phyloP scores from a whole-genome alignment of 1,140 invertebrate species.

The Aphidius ervi region DNA sequence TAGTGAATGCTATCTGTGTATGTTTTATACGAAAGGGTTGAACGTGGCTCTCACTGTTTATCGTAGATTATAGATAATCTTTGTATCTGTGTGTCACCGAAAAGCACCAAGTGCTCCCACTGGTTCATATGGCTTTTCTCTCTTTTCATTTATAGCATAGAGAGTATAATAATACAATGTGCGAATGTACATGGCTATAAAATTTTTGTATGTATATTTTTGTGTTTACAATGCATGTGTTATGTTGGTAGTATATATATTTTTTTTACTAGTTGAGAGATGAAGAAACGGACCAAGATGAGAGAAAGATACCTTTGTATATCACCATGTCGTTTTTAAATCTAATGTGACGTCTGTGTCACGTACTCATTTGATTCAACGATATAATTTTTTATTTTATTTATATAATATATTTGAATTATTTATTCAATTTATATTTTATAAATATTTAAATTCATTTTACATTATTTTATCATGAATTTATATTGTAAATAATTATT shows the following conservation, averaged over 20 bases:
- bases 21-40: slow-evolving; percentile 47
- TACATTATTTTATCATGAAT: background rate
- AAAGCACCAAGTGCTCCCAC: slow-evolving; percentile 44
- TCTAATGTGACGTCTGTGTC: slow-evolving; percentile 52
- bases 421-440: slow-evolving; percentile 18
- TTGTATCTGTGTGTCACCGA: slow-evolving; percentile 47
- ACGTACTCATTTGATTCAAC: slow-evolving; percentile 29
- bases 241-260: background rate
- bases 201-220: background rate
- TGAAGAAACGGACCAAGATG: slow-evolving; percentile 36
- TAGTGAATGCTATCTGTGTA: slow-evolving; percentile 49
- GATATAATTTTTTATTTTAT: slow-evolving; percentile 12
- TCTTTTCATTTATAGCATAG: slow-evolving; percentile 3
- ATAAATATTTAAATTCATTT: background rate
- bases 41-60: slow-evolving; percentile 42
- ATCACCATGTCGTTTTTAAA: slow-evolving; percentile 45
- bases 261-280: background rate
- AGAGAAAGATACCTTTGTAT: slow-evolving; percentile 45
- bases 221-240: too few relatives aligned
- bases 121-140: slow-evolving; percentile 15
- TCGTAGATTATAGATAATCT: slow-evolving; percentile 51
- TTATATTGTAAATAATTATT: too few relatives aligned
- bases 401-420: too few relatives aligned
- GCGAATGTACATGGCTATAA: background rate
- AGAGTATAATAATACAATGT: too few relatives aligned